These are phyloP conservation scores for Rynchops niger DNA, from an alignment of 2,113 vertebrate species.

Conservation along the genomic window DNA sequence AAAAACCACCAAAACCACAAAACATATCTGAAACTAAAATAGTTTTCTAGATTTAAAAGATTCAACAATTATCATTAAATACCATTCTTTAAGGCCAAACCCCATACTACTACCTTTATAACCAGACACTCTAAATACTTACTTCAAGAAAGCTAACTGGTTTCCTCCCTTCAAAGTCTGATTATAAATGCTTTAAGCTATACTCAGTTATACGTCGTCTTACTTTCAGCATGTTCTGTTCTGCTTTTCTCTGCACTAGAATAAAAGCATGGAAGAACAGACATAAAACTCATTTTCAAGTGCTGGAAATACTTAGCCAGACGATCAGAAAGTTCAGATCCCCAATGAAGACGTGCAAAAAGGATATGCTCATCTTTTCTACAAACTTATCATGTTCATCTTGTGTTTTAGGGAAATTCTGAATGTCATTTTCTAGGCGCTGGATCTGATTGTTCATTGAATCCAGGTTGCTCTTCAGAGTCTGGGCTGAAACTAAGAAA, in stretches of 20 bases:
- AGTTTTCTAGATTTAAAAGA: background rate
- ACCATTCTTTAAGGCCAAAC: background rate
- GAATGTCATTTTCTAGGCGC: conserved; percentile 87
- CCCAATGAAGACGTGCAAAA: conserved; percentile 32
- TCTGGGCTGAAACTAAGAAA: conserved; percentile 90
- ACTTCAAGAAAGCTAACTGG: background rate
- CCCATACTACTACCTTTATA: background rate
- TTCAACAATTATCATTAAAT: background rate
- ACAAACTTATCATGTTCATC: conserved; percentile 93
- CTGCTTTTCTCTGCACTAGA: background rate
- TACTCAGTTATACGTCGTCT: background rate
- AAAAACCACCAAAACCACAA: too few species aligned
- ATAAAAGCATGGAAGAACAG: background rate
- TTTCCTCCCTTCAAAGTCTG: background rate
- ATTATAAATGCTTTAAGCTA: background rate
- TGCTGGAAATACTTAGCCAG: background rate
- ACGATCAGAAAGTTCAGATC: background rate
- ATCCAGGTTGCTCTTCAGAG: conserved; percentile 87
- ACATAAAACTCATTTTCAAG: background rate
- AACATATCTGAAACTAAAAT: background rate
- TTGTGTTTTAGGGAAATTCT: conserved; percentile 87
- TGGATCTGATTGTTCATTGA: conserved; percentile 90
- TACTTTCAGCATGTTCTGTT: fast-evolving
- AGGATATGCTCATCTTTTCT: conserved; percentile 98
- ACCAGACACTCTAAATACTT: background rate